A percentile compares a stretch with the other conserved stretches of the same genome.
Evolutionary conservation across 64 coral and sea anemone species (phyloP).

Genomic region (Dendronephthya gigantea): DNA sequence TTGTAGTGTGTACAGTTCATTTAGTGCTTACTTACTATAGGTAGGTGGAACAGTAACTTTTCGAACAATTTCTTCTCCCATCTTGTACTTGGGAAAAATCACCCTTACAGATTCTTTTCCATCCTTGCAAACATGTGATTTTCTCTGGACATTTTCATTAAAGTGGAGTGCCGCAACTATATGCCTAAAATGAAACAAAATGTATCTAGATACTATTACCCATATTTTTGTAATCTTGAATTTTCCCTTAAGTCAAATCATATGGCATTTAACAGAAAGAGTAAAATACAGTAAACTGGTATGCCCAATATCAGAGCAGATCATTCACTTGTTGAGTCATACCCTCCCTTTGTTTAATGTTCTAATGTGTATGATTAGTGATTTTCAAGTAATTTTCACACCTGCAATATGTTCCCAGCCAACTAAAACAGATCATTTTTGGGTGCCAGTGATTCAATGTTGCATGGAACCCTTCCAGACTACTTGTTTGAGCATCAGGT

Average conservation of each 20-base stretch:
- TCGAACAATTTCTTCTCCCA: conserved; percentile 39
- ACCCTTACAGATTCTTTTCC: conserved; percentile 4
- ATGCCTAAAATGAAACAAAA: conserved; percentile 15
- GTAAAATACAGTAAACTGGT: too few relatives aligned
- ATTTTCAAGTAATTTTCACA: background rate
- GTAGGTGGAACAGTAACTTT: conserved; percentile 20
- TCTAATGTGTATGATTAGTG: background rate
- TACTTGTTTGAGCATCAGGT: conserved; percentile 6
- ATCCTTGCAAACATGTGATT: background rate
- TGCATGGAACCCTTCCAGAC: background rate
- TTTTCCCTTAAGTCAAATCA: background rate
- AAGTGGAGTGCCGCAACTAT: conserved; percentile 28
- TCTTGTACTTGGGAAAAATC: conserved; percentile 27
- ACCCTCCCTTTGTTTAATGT: too few relatives aligned
- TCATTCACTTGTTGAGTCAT: too few relatives aligned
- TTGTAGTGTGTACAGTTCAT: background rate
- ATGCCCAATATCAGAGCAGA: too few relatives aligned
- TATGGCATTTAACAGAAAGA: too few relatives aligned
- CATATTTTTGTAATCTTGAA: background rate
- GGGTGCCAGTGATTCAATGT: conserved; percentile 13
- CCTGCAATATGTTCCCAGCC: conserved; percentile 5
- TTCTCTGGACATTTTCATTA: conserved; percentile 27
- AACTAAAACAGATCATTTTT: conserved; percentile 5
- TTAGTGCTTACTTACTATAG: conserved; percentile 18
- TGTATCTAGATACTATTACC: background rate